Base-by-base conservation (phyloP, 1,140 invertebrate species). In the Cepaea nemoralis region DNA sequence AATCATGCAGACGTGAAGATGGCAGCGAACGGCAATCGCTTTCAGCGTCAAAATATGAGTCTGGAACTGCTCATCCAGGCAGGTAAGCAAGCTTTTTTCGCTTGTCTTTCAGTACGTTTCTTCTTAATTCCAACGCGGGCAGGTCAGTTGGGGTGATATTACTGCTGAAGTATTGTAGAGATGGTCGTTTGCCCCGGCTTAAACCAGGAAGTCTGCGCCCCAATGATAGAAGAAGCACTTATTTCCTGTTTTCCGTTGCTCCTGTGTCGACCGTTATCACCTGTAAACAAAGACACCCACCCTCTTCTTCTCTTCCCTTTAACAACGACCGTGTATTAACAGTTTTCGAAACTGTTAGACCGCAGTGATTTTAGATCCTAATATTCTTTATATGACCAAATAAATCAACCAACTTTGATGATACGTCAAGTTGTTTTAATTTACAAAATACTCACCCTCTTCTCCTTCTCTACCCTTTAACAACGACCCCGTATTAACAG, bases 51-150 rank as follows among this genome's bases (percentile, higher is more conserved):
- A 22, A 74, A 37, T 74, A 81, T 74, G 70, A 81, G 27, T 75
- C 79, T 81, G 39, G 79, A 81, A 40, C 31, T 81, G 71, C 48
- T 81, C 19, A 81, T 81, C 35, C 69, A 75, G 59, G 79, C 79
- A 42, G 69, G 79, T 81, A 82, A 69, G 79, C 5, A 35, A 8
- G 14, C 31, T 6, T 76, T 50, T 37, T 27, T 55, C 22, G 35
- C 31, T 63, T 63, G 22, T 59, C 3, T 77, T 40, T 69, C 12
- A 79, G 19, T 33, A 48, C 24, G 39, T 69, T 79, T 19, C 31
- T 40, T 67, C 22, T 69, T 35, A 37, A 5, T 59, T 48, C 31
- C 24, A 48, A n/a, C 8, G 39, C 1, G 22, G 2, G 2, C 10
- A 35, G 40, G 69, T 14, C 40, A 39, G 1, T 42, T 70, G 22